phyloP scores from a whole-genome alignment of 2,888 invertebrate species.

The Erebia aethiops region DNA sequence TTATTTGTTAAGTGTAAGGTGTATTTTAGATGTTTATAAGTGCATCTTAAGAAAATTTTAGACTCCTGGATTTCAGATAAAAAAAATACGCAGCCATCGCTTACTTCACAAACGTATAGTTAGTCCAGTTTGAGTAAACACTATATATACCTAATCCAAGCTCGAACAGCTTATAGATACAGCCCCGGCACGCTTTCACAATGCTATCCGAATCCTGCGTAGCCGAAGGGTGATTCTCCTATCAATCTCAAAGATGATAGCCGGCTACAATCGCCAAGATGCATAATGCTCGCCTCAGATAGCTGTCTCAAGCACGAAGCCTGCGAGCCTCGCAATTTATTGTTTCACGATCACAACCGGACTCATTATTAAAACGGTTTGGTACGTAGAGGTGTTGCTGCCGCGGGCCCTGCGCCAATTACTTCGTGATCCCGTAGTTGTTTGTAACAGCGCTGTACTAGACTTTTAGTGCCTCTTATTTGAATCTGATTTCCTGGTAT shows the following conservation, averaged over 20 bases:
- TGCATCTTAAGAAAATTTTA: too few relatives aligned
- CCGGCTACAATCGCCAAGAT: conserved; percentile 71
- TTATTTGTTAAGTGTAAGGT: too few relatives aligned
- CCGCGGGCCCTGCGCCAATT: conserved; percentile 77
- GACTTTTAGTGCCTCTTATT: conserved; percentile 62
- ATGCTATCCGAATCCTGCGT: conserved; percentile 66
- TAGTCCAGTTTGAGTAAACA: conserved; percentile 42
- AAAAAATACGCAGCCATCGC: too few relatives aligned
- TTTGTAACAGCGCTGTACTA: conserved; percentile 67
- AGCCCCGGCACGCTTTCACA: conserved; percentile 60
- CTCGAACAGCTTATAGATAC: conserved; percentile 55
- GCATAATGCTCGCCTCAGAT: conserved; percentile 81
- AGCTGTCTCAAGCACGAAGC: conserved; percentile 82
- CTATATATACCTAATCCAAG: too few relatives aligned
- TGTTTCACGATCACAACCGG: conserved; percentile 81
- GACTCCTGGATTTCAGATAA: too few relatives aligned
- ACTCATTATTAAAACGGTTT: conserved; percentile 83
- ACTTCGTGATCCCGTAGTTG: conserved; percentile 67
- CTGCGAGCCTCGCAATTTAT: conserved; percentile 83
- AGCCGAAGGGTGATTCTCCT: conserved; percentile 79
- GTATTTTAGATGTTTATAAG: too few relatives aligned
- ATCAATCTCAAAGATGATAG: conserved; percentile 82
- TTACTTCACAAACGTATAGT: too few relatives aligned
- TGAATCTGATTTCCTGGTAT: conserved; percentile 36
- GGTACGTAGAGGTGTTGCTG: conserved; percentile 82